These are phyloP conservation scores for Hyposmocoma kahamanoa DNA, from an alignment of 1,140 invertebrate species.

Conservation along the genomic window DNA sequence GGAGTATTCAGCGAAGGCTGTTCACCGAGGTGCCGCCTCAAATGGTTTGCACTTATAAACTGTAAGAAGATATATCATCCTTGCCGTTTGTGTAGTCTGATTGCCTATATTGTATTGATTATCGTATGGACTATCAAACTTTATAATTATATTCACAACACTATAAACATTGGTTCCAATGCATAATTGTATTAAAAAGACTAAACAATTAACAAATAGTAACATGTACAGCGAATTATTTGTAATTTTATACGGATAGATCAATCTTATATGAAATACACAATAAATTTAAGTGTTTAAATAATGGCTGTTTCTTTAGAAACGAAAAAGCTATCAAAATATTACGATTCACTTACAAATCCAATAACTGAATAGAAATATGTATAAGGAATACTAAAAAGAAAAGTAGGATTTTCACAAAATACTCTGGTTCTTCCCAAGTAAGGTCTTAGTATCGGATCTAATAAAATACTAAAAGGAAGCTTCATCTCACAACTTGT, in stretches of 20 bases:
- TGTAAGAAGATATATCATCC: conserved; percentile 18
- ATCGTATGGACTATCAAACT: background rate
- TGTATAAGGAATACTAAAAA: conserved; percentile 31
- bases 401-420: conserved; percentile 39
- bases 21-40: conserved; percentile 37
- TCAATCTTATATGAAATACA: background rate
- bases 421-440: conserved; percentile 30
- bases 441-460: conserved; percentile 38
- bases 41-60: conserved; percentile 34
- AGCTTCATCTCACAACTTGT: too few species aligned
- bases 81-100: too few species aligned
- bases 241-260: background rate
- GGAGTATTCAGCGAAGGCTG: conserved; percentile 7
- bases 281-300: background rate
- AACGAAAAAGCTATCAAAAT: background rate
- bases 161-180: background rate
- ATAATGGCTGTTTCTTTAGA: background rate
- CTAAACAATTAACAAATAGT: background rate
- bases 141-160: background rate
- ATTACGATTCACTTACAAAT: conserved; percentile 28
- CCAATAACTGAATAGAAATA: conserved; percentile 42
- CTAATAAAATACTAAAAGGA: conserved; percentile 37
- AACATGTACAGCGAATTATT: background rate
- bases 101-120: too few species aligned
- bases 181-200: background rate